These are phyloP conservation scores for Procambarus virginalis DNA, from an alignment of 1,140 invertebrate genomes.

Conservation along the genomic window DNA sequence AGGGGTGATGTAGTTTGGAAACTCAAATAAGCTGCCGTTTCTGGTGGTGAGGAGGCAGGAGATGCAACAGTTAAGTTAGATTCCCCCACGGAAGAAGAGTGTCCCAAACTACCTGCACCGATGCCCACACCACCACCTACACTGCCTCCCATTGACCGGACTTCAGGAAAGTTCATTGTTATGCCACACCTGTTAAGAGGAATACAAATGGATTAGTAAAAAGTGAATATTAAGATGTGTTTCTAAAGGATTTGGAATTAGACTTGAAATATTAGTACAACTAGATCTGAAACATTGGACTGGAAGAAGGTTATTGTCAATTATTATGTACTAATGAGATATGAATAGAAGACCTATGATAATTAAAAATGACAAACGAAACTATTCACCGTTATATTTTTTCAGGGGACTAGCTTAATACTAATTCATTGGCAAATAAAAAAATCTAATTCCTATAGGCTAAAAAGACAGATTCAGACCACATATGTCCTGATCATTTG, in stretches of 20 bases:
- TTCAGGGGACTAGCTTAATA: neutral
- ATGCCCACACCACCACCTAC: conserved; percentile 3
- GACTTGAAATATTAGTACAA: neutral
- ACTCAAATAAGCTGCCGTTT: conserved; percentile 6
- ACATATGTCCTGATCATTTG: too few relatives aligned
- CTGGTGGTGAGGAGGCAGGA: conserved; percentile 4
- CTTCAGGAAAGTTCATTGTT: conserved; percentile 51
- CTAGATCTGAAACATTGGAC: neutral
- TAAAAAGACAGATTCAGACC: too few relatives aligned
- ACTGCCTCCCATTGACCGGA: conserved; percentile 32
- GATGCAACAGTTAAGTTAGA: neutral
- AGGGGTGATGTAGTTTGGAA: conserved; percentile 35
- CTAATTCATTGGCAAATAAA: too few relatives aligned
- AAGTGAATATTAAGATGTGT: neutral
- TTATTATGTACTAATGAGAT: neutral
- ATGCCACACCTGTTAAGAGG: neutral
- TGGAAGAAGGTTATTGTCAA: neutral
- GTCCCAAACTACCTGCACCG: neutral
- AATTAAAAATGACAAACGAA: neutral
- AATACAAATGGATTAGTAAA: neutral
- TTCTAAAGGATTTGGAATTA: neutral
- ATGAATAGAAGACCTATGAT: neutral
- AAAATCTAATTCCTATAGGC: too few relatives aligned
- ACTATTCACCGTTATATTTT: neutral
- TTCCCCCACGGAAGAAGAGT: neutral